phyloP scores from a whole-genome alignment of 1,140 invertebrate genomes.

The Drosophila bocqueti region DNA sequence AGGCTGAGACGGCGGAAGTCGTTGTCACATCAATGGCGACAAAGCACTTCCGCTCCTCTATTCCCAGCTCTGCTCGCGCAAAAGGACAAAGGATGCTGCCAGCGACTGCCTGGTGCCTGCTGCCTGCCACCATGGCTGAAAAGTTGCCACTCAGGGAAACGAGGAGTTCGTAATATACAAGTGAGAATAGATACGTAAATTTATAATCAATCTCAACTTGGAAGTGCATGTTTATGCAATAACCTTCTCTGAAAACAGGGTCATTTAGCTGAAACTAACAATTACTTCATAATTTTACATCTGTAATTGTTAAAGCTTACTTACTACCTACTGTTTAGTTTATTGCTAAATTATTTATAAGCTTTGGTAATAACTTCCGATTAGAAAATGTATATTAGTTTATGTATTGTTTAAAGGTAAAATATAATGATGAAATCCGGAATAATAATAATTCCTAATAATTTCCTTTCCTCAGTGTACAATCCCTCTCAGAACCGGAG shows the following conservation, averaged over 20 bases:
- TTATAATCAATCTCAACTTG: neutral
- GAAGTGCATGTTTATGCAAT: neutral
- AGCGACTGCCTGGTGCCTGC: slow-evolving; percentile 3
- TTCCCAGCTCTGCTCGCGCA: slow-evolving; percentile 11
- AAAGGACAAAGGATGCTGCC: slow-evolving; percentile 55
- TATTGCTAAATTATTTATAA: neutral
- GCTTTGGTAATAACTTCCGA: no score
- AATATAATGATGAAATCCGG: neutral
- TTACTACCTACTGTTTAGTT: neutral
- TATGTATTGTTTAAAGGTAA: neutral
- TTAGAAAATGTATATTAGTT: neutral
- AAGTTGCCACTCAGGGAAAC: slow-evolving; percentile 5
- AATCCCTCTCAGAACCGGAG: neutral
- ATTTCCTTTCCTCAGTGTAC: neutral
- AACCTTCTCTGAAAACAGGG: slow-evolving; percentile 5
- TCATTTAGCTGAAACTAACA: slow-evolving; percentile 2
- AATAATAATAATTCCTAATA: neutral
- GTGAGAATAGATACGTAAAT: neutral
- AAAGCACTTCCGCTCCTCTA: slow-evolving; percentile 72
- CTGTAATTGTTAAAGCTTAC: neutral
- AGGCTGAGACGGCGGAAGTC: slow-evolving; percentile 62
- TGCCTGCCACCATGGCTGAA: neutral
- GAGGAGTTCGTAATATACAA: neutral
- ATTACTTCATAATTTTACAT: neutral
- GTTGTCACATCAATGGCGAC: slow-evolving; percentile 81